A percentile compares a stretch with the other conserved stretches of the same genome.
phyloP scores from a whole-genome alignment of 2,888 invertebrate species.

The Clepsis dumicolana region DNA sequence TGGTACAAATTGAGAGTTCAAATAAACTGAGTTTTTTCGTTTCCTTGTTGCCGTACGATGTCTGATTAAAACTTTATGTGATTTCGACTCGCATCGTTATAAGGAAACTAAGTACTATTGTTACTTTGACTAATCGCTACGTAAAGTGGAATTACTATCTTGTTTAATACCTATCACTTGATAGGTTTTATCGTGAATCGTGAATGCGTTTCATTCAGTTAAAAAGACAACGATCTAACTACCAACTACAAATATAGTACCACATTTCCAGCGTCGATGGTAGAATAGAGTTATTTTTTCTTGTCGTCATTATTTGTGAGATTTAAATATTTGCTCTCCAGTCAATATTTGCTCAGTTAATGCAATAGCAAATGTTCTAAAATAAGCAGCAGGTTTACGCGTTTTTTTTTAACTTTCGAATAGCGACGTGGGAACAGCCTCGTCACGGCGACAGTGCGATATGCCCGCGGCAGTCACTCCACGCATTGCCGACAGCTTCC shows the following conservation, averaged over 20 bases:
- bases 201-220: no score
- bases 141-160: no score
- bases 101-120: not conserved
- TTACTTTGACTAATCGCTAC: no score
- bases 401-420: constrained; percentile 22
- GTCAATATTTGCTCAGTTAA: constrained; percentile 29
- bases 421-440: constrained; percentile 25
- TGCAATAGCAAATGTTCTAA: constrained; percentile 23
- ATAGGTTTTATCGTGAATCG: not conserved
- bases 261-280: no score
- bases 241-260: no score
- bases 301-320: no score
- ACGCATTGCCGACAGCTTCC: constrained; percentile 1
- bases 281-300: not conserved
- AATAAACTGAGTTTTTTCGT: constrained; percentile 13
- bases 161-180: no score
- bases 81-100: constrained; percentile 9
- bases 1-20: constrained; percentile 24
- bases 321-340: constrained; percentile 6
- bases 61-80: constrained; percentile 2
- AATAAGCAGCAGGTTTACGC: constrained; percentile 1
- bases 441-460: constrained; percentile 28
- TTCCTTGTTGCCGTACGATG: constrained; percentile 2
- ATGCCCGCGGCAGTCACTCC: not conserved
- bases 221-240: no score